Percentiles rank a stretch among this genome's conserved stretches.
Conservation (phyloP, 1,140 invertebrate species). For the Ceratina australensis region DNA sequence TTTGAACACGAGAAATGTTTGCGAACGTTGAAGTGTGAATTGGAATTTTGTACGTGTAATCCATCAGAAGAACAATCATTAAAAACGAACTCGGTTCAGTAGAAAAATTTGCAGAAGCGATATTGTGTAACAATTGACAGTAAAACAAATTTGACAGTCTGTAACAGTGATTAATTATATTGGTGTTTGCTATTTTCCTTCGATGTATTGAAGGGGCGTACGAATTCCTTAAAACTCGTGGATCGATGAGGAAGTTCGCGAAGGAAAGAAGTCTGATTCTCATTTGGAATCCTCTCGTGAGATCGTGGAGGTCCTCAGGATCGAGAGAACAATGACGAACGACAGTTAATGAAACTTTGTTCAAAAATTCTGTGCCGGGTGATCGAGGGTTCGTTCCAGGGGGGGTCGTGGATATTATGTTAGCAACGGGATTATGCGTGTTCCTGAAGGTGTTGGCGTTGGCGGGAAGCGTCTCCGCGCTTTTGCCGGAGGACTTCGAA, state of each 20-base stretch:
- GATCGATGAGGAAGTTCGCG: slow-evolving; percentile 28
- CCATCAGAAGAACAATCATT: background rate
- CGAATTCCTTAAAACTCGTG: background rate
- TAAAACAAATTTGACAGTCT: slow-evolving; percentile 25
- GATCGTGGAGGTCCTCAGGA: background rate
- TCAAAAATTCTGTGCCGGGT: slow-evolving; percentile 23
- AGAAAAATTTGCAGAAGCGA: background rate
- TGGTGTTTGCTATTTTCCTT: background rate
- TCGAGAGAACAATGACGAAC: slow-evolving; percentile 45
- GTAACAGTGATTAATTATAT: slow-evolving; percentile 19
- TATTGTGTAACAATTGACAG: slow-evolving; percentile 9
- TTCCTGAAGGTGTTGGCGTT: slow-evolving; percentile 70
- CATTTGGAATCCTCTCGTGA: background rate
- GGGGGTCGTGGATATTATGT: slow-evolving; percentile 72
- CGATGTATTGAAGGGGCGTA: background rate
- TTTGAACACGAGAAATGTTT: too few species aligned
- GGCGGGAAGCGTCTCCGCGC: slow-evolving; percentile 57
- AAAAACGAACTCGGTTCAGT: background rate
- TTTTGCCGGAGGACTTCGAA: slow-evolving; percentile 69
- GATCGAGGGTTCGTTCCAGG: slow-evolving; percentile 34
- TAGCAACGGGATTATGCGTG: slow-evolving; percentile 70
- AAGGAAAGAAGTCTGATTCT: background rate
- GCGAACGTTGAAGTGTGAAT: background rate
- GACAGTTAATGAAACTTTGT: slow-evolving; percentile 13
- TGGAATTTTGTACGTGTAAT: background rate